Evolutionary conservation across 2,797 vertebrate genomes (phyloP), one percentile per base, ranked within the genome.

Genomic region (Eurystomus glaucurus): DNA sequence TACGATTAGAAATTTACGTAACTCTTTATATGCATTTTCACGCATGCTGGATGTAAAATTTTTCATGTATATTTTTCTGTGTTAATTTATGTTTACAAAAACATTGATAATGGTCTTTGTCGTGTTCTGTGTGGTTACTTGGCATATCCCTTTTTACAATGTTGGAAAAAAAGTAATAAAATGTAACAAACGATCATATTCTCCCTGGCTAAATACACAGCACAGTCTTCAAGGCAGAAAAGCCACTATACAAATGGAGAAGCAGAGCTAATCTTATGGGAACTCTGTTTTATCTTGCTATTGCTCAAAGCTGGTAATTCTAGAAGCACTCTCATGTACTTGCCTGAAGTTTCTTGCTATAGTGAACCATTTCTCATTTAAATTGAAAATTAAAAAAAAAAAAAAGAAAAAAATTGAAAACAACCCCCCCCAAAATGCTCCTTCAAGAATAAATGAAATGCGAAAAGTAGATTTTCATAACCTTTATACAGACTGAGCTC

Each of bases 41-140:
- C 28, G 41, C 18, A 17, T 43, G 26, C 20, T 60, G n/a, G 26
- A 60, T 39, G 25, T 25, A 58, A 13, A 33, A 62, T 8, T 51
- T 8, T 55, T 66, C 1, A 0, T 7, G 11, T 35, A 21, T 52
- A 19, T 10, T 66, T 80, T 66, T 43, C 0, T 0, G 10, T 43
- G 22, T 33, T 65, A 35, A 41, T 48, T 58, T 58, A 70, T n/a
- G 23, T 74, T n/a, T 68, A 70, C 18, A 75, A 62, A 70, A 48
- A 57, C 14, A 71, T 58, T 26, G 54, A 31, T 37, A 77, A 90
- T 4, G 29, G 3, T 66, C 39, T 51, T 78, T 43, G 31, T 28
- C 7, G 28, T 6, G 18, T 64, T 88, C 66, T 75, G 26, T 35
- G 26, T 31, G 33, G 43, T 58, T 60, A 85, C 25, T 10, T 2